Base-by-base conservation (phyloP, 2,113 vertebrate genomes). In the Gopherus flavomarginatus region DNA sequence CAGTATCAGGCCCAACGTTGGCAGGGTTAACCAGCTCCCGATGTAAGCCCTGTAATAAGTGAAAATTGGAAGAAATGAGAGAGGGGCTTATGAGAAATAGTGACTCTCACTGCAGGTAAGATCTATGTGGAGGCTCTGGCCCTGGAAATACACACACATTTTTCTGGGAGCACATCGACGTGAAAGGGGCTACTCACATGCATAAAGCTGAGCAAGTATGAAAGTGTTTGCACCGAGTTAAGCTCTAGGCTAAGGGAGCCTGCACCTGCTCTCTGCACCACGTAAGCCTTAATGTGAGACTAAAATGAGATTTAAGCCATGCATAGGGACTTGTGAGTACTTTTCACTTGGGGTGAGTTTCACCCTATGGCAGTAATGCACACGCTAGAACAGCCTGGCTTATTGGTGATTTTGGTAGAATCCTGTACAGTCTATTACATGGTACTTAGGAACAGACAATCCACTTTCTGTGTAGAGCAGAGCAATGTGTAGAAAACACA, bases 341-440 rank as follows among this genome's bases (percentile, higher is more conserved):
- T 91, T 57, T 87, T 53, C 11, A 1, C 8, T 3, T 6, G 12
- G 0, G 53, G 44, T 8, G 88, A 80, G 12, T 85, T 4, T 56
- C 11, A 82, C 11, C 6, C 38, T 5, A 3, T 2, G 56, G 19
- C 29, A 50, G 84, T 10, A 69, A 47, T 91, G 52, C 3, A 3
- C 0, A 0, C 8, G 50, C 56, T 44, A 3, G 44, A 88, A 79
- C 0, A 69, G 35, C 17, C 31, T n/a, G 35, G 35, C 62, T 69
- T 69, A 69, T 69, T 69, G 65, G 14, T 38, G 65, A n/a, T 69
- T n/a, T 69, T 4, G 9, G 0, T n/a, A 0, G 31, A 81, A 81
- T 4, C 14, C 0, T 0, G 42, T 54, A 81, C 78, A n/a, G 1
- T 21, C 50, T 52, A 49, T 22, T 91, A 57, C 24, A 35, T 54